Evolutionary conservation across 2,113 vertebrate genomes (phyloP).

Genomic region (Petrocephalus microphthalmus): DNA sequence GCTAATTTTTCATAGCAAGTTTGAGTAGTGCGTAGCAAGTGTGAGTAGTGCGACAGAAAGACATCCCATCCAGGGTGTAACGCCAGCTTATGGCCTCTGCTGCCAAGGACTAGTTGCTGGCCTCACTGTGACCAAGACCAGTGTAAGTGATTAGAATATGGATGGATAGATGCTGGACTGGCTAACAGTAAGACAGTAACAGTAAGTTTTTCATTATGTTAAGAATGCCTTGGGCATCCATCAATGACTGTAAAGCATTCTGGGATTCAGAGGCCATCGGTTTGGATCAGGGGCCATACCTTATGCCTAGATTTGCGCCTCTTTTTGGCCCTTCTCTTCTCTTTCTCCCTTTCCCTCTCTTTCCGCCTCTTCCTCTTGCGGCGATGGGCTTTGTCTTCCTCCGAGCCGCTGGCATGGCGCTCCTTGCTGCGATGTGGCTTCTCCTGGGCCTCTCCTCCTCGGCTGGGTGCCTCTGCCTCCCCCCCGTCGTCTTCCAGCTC

Average conservation of each 20-base stretch:
- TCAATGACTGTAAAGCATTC: not conserved
- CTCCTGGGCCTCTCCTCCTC: constrained; percentile 54
- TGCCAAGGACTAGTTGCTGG: not conserved
- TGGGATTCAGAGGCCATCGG: not conserved
- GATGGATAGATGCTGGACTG: not conserved
- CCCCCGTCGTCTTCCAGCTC: constrained; percentile 88
- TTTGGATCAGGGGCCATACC: constrained; percentile 49
- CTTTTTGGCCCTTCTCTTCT: constrained; percentile 75
- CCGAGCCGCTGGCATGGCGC: constrained; percentile 70
- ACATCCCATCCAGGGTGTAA: not conserved
- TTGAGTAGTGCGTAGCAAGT: not conserved
- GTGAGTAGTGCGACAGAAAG: not conserved
- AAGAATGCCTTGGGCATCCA: not conserved
- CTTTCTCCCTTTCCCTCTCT: constrained; percentile 78
- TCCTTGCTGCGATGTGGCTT: constrained; percentile 60
- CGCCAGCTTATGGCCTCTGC: not conserved
- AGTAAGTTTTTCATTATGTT: too few relatives aligned
- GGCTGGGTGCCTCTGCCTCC: constrained; percentile 58
- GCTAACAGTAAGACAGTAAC: too few relatives aligned
- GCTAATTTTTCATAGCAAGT: not conserved
- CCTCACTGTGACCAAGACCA: not conserved
- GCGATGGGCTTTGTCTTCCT: constrained; percentile 77
- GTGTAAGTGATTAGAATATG: not conserved
- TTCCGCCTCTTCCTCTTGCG: constrained; percentile 80
- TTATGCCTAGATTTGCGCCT: constrained; percentile 92